Conservation (phyloP, 1,140 invertebrate species). For the Pogonomyrmex barbatus region DNA sequence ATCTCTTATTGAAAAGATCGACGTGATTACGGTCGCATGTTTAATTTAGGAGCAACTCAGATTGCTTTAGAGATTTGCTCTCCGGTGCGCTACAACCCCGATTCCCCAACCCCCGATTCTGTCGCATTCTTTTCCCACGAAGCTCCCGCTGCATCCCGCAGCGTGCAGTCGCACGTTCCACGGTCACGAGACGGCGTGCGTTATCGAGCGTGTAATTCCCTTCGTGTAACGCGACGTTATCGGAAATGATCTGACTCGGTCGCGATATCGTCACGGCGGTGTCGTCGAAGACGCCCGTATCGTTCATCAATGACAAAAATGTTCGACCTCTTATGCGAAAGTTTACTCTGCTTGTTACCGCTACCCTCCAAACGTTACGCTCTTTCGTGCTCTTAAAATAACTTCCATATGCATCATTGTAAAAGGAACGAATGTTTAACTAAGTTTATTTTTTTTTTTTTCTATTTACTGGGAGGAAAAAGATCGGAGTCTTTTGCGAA, state of each 20-base stretch:
- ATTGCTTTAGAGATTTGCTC: conserved; percentile 50
- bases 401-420: not conserved
- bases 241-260: conserved; percentile 9
- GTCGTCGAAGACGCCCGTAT: not conserved
- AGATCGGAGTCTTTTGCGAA: not conserved
- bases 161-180: not conserved
- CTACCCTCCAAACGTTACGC: not conserved
- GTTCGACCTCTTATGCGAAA: not conserved
- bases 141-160: not conserved
- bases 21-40: conserved; percentile 50
- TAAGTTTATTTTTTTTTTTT: not conserved
- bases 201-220: conserved; percentile 52
- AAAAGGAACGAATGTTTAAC: not conserved
- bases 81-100: not conserved
- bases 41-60: conserved; percentile 52
- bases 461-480: not conserved
- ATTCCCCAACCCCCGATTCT: conserved; percentile 1
- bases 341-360: not conserved
- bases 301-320: not conserved
- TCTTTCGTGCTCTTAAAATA: not conserved
- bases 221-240: conserved; percentile 8
- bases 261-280: not conserved
- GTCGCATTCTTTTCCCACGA: conserved; percentile 7
- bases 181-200: not conserved
- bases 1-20: conserved; percentile 54